Percentiles rank a stretch among this genome's conserved stretches.
phyloP scores from a whole-genome alignment of 37 sponge, comb jelly and placozoan species.

The Tethya wilhelma region DNA sequence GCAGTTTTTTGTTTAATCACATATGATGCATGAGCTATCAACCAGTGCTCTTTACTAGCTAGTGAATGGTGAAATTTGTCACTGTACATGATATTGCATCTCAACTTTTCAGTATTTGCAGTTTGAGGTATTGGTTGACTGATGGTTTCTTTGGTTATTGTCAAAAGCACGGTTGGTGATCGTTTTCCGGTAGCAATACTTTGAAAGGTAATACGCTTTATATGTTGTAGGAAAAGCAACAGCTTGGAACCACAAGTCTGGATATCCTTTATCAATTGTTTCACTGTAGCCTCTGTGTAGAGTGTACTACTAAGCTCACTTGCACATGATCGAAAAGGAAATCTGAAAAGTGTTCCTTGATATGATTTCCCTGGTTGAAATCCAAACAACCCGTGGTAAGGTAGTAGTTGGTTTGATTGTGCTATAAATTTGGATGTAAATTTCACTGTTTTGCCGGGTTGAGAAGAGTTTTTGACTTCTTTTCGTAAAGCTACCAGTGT shows the following conservation, averaged over 20 bases:
- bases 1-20: background rate
- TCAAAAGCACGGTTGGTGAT: background rate
- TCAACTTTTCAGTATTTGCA: too few species aligned
- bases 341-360: slow-evolving; percentile 61
- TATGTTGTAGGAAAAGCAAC: slow-evolving; percentile 49
- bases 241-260: slow-evolving; percentile 47
- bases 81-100: too few species aligned
- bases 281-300: slow-evolving; percentile 28
- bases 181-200: slow-evolving; percentile 8
- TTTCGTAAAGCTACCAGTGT: slow-evolving; percentile 40
- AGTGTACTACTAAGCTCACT: slow-evolving; percentile 61
- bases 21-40: background rate
- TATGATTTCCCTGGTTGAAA: slow-evolving; percentile 28
- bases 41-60: too few species aligned
- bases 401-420: slow-evolving; percentile 44
- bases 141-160: background rate
- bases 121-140: background rate
- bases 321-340: slow-evolving; percentile 52
- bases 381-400: slow-evolving; percentile 59
- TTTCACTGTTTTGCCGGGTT: slow-evolving; percentile 54
- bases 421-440: slow-evolving; percentile 28
- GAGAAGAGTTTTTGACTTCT: slow-evolving; percentile 31
- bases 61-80: too few species aligned
- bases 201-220: slow-evolving; percentile 39
- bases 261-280: slow-evolving; percentile 15